A percentile compares a stretch with the other conserved stretches of the same genome.
Evolutionary conservation across 1,140 invertebrate genomes (phyloP).

Genomic region (Bombus consobrinus): DNA sequence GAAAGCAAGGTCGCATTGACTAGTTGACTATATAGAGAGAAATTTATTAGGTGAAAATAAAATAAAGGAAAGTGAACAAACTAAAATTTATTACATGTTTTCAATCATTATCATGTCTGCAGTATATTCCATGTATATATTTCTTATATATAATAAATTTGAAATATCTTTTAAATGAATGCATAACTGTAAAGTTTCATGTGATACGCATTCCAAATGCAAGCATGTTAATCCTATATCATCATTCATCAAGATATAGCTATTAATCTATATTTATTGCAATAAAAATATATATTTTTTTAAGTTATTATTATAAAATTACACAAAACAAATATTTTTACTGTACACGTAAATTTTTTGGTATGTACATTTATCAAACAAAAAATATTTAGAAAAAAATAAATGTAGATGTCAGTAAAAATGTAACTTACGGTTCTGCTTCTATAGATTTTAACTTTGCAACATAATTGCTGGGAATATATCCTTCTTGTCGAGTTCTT

Average conservation of each 20-base stretch:
- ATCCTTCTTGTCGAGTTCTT: constrained; percentile 97
- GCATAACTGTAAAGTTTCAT: constrained; percentile 58
- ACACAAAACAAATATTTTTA: neutral
- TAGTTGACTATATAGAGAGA: constrained; percentile 15
- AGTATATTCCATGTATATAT: neutral
- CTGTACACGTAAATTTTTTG: neutral
- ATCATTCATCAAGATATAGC: neutral
- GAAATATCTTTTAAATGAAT: constrained; percentile 12
- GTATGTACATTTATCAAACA: neutral
- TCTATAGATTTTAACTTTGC: constrained; percentile 99
- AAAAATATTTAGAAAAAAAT: constrained; percentile 34
- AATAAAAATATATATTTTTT: neutral
- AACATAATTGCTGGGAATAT: constrained; percentile 99
- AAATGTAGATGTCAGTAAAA: constrained; percentile 12
- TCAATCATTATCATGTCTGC: neutral
- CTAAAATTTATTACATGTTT: neutral
- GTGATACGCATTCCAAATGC: constrained; percentile 51
- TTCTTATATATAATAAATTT: neutral
- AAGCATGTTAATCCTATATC: neutral
- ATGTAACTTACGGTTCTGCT: constrained; percentile 97
- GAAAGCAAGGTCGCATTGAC: constrained; percentile 66
- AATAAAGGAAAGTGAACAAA: constrained; percentile 33
- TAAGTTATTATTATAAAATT: neutral
- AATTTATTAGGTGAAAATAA: constrained; percentile 45
- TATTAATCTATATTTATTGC: neutral